Evolutionary conservation across 2,888 invertebrate genomes (phyloP), one percentile per base, ranked within the genome.

Genomic region (Papilio gigon): DNA sequence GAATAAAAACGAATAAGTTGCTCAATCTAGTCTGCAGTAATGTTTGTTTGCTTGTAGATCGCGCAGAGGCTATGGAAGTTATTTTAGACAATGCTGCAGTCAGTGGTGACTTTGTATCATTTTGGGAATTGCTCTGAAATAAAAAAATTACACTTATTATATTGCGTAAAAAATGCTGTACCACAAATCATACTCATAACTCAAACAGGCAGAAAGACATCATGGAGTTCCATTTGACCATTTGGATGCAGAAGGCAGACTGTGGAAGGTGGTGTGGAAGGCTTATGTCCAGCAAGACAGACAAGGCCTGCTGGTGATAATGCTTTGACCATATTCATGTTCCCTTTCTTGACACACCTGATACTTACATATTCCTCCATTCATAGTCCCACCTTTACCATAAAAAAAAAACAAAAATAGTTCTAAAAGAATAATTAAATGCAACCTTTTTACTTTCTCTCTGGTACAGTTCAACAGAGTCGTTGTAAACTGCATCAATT

Each of bases 1-100:
- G 92, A 37, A 91, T 83, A 71, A 86, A 89, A 0, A 90, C 74
- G 14, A 91, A 83, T n/a, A 89, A 71, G 74, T 91, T 92, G 47
- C 77, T 82, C 0, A 91, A 78, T 67, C 85, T 80, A 4, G 74
- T 83, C 65, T 75, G 75, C 1, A 89, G 73, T 6, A 82, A 11
- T 0, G 71, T 30, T 20, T 79, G 77, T 70, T 79, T 89, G 42
- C 84, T 80, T 8, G 47, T 66, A 2, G 73, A 72, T 0, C 78
- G 47, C 20, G 71, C 73, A 8, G 74, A 25, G 5, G 33, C 53
- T 1, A 14, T 65, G 22, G 33, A 30, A 44, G 30, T 73, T n/a
- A 87, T 80, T 4, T 79, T 71, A 1, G 69, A 67, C 3, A 90
- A 71, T 1, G 80, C 77, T 42, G 66, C 63, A 4, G 79, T 76